Evolutionary conservation across 2,888 invertebrate species (phyloP).

Genomic region (Xylocampa areola): DNA sequence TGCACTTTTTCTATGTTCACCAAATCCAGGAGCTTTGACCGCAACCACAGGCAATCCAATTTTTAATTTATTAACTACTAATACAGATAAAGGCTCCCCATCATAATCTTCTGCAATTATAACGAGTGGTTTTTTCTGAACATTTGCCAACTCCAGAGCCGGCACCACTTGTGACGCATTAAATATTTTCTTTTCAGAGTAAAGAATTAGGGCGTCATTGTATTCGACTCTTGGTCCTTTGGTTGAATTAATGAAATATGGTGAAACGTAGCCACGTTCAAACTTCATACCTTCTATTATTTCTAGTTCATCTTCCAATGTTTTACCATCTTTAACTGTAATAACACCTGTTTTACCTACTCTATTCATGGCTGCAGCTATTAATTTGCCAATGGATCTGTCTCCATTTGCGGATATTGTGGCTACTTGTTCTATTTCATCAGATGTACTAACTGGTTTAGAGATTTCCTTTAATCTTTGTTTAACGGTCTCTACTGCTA

Average conservation of each 20-base stretch:
- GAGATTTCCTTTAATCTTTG: slow-evolving; percentile 95
- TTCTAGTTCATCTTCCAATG: slow-evolving; percentile 97
- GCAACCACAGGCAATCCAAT: slow-evolving; percentile 97
- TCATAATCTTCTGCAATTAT: slow-evolving; percentile 99
- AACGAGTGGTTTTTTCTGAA: slow-evolving; percentile 96
- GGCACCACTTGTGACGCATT: slow-evolving; percentile 98
- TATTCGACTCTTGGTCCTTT: slow-evolving; percentile 99
- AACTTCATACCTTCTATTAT: slow-evolving; percentile 99
- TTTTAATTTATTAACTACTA: slow-evolving; percentile 96
- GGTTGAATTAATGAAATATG: slow-evolving; percentile 99
- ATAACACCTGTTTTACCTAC: slow-evolving; percentile 99
- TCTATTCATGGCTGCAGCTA: slow-evolving; percentile 98
- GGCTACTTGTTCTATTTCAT: slow-evolving; percentile 99
- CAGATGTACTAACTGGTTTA: slow-evolving; percentile 97
- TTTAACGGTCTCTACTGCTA: slow-evolving; percentile 97
- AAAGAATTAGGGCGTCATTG: slow-evolving; percentile 96
- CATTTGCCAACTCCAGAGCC: slow-evolving; percentile 97
- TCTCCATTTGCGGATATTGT: slow-evolving; percentile 99
- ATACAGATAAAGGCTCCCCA: slow-evolving; percentile 96
- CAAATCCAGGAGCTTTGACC: slow-evolving; percentile 98
- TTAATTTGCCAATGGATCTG: slow-evolving; percentile 95
- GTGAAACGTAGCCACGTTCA: slow-evolving; percentile 99
- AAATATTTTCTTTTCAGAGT: slow-evolving; percentile 99
- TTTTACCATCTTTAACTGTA: slow-evolving; percentile 99
- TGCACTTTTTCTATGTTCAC: slow-evolving; percentile 96